Evolutionary conservation across 2,888 invertebrate species (phyloP).

Genomic region (Caenorhabditis zanzibari): DNA sequence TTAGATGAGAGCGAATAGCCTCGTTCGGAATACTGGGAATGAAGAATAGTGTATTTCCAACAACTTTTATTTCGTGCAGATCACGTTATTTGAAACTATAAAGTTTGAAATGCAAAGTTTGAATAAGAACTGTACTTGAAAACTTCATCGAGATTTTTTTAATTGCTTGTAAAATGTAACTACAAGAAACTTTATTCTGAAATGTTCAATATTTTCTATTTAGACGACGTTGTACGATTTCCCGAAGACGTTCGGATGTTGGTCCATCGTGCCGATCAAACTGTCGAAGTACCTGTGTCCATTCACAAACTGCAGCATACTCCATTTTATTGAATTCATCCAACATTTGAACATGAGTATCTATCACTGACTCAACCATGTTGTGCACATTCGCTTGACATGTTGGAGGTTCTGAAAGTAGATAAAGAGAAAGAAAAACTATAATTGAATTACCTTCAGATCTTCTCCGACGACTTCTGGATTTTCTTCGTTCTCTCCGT

Average conservation of each 20-base stretch:
- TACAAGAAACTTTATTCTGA: no score
- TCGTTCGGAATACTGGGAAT: no score
- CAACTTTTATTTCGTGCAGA: no score
- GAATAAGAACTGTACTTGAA: no score
- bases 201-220: constrained; percentile 29
- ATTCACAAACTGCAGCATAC: constrained; percentile 37
- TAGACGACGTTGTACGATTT: constrained; percentile 29
- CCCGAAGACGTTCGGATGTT: constrained; percentile 19
- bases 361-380: constrained; percentile 24
- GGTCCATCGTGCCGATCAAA: constrained; percentile 39
- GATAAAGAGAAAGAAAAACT: no score
- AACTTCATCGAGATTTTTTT: no score
- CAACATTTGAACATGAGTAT: constrained; percentile 49
- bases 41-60: no score
- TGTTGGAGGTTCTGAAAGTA: constrained; percentile 35
- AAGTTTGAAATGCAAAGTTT: no score
- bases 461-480: constrained; percentile 28
- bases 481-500: constrained; percentile 3
- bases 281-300: constrained; percentile 17
- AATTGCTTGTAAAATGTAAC: no score
- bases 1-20: neutral
- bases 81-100: no score
- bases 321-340: constrained; percentile 54
- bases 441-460: constrained; percentile 12
- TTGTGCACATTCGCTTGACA: constrained; percentile 43